A percentile compares a stretch with the other conserved stretches of the same genome.
These are phyloP conservation scores for Macaria liturata DNA, from an alignment of 2,888 invertebrate species.

Conservation along the genomic window DNA sequence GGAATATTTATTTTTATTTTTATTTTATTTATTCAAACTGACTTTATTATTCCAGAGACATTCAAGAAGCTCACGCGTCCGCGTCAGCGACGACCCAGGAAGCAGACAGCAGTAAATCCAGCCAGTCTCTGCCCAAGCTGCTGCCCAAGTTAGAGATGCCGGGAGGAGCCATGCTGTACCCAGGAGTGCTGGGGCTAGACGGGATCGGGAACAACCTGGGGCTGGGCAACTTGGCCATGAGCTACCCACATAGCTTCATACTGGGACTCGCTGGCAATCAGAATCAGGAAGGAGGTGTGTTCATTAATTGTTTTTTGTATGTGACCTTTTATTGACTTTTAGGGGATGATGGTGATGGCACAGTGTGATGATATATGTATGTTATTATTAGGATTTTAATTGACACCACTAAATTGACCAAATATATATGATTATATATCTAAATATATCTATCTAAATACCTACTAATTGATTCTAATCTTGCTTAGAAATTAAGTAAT, in stretches of 20 bases:
- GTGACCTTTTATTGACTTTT: too few relatives aligned
- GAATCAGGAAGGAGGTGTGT: conserved; percentile 72
- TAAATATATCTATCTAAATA: too few relatives aligned
- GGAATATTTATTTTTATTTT: too few relatives aligned
- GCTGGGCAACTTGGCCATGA: conserved; percentile 72
- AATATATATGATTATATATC: too few relatives aligned
- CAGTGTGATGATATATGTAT: too few relatives aligned
- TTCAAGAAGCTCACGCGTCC: conserved; percentile 60
- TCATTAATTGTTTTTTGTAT: not conserved
- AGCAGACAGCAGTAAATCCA: conserved; percentile 66
- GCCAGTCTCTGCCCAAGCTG: conserved; percentile 59
- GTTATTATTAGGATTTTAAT: too few relatives aligned
- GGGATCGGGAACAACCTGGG: conserved; percentile 68
- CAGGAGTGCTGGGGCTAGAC: conserved; percentile 66
- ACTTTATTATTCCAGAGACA: conserved; percentile 49
- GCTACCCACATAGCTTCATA: conserved; percentile 77
- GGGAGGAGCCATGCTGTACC: conserved; percentile 76
- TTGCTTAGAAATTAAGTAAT: too few relatives aligned
- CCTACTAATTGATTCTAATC: too few relatives aligned
- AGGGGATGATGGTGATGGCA: too few relatives aligned
- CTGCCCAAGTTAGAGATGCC: conserved; percentile 72
- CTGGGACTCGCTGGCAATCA: conserved; percentile 72
- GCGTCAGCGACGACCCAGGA: conserved; percentile 70
- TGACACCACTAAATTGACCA: too few relatives aligned
- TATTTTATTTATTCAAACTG: too few relatives aligned